These are phyloP conservation scores for Glyphotaelius pellucidus DNA, from an alignment of 2,888 invertebrate species.

Conservation along the genomic window DNA sequence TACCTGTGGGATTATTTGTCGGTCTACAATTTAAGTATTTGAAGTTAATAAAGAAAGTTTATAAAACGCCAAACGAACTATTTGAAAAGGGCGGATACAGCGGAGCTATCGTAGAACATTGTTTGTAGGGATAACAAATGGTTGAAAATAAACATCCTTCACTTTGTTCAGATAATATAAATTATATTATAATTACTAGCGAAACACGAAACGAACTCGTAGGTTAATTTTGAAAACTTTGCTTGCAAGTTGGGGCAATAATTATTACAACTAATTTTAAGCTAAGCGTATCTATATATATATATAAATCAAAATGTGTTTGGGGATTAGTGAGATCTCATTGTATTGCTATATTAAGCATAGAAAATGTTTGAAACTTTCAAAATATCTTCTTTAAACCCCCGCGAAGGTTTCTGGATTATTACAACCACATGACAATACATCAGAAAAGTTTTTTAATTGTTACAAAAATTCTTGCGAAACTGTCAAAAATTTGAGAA, in stretches of 20 bases:
- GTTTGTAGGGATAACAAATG: background rate
- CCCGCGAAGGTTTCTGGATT: too few species aligned
- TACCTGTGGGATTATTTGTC: background rate
- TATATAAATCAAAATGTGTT: too few species aligned
- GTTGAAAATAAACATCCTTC: background rate
- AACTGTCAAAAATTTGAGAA: too few species aligned
- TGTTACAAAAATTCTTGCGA: too few species aligned
- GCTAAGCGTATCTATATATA: too few species aligned
- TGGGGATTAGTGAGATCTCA: too few species aligned
- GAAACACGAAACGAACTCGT: background rate
- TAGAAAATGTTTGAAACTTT: too few species aligned
- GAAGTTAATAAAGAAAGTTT: conserved; percentile 3
- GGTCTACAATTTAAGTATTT: background rate
- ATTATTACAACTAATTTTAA: too few species aligned
- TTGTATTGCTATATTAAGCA: too few species aligned
- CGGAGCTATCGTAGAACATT: background rate
- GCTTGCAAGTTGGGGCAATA: background rate
- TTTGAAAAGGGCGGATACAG: background rate
- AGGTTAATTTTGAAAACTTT: background rate
- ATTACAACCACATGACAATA: too few species aligned
- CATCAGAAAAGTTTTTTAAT: too few species aligned
- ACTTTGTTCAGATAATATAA: background rate
- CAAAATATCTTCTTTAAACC: too few species aligned
- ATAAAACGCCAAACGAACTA: background rate
- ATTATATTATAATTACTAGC: background rate